These are phyloP conservation scores for Gymnorhina tibicen DNA, from an alignment of 2,113 vertebrate genomes.

Conservation along the genomic window DNA sequence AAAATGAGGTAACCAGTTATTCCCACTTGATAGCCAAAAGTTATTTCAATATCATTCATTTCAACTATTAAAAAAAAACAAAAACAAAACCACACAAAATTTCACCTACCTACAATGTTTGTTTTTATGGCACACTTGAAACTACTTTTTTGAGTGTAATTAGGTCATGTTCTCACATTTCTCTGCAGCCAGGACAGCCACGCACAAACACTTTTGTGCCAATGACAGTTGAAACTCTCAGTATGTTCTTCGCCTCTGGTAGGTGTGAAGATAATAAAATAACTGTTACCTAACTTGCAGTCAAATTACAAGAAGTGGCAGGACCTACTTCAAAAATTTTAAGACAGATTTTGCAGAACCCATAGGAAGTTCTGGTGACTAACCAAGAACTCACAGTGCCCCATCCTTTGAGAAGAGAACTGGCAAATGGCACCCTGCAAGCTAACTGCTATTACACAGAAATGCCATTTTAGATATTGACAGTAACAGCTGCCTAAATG, in stretches of 20 bases:
- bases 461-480: background rate
- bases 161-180: background rate
- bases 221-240: background rate
- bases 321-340: background rate
- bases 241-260: background rate
- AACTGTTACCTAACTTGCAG: background rate
- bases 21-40: background rate
- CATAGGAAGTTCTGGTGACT: background rate
- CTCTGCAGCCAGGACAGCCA: background rate
- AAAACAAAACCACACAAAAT: background rate
- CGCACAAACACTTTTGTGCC: background rate
- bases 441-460: background rate
- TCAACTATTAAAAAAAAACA: accelerated
- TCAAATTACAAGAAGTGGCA: background rate
- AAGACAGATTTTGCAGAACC: background rate
- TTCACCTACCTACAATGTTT: background rate
- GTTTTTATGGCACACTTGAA: background rate
- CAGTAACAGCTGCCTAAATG: background rate
- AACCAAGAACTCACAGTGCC: background rate
- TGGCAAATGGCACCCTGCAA: background rate
- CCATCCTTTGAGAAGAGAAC: background rate
- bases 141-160: background rate
- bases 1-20: background rate
- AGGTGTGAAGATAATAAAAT: background rate
- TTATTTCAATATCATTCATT: background rate